A percentile compares a stretch with the other conserved stretches of the same genome.
These are phyloP conservation scores for Pterocles gutturalis DNA, from an alignment of 2,113 vertebrate species.

Conservation along the genomic window DNA sequence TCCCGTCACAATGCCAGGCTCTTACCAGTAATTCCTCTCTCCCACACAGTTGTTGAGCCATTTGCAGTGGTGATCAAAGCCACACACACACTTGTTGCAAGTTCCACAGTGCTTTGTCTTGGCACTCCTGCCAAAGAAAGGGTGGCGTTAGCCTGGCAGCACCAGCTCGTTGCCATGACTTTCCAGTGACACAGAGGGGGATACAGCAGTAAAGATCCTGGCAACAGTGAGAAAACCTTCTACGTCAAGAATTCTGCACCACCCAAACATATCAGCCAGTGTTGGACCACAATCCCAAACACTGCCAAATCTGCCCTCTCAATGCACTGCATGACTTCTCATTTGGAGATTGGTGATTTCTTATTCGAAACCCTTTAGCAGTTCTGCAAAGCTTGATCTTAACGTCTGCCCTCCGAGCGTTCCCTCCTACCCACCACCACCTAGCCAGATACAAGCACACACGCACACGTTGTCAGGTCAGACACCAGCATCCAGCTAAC, in stretches of 20 bases:
- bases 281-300: neutral
- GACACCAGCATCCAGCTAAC: neutral
- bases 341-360: neutral
- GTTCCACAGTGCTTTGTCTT: conserved; percentile 96
- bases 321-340: neutral
- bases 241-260: neutral
- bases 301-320: neutral
- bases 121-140: conserved; percentile 82
- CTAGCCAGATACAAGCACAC: neutral
- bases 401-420: neutral
- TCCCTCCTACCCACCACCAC: neutral
- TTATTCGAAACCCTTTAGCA: neutral
- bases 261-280: neutral
- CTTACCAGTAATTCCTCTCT: conserved; percentile 93
- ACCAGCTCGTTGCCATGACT: neutral
- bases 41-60: conserved; percentile 99
- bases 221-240: neutral
- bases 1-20: neutral
- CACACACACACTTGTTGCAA: conserved; percentile 96
- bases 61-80: conserved; percentile 97
- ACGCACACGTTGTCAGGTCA: neutral
- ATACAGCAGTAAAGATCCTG: neutral
- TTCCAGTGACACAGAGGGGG: neutral
- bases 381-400: neutral
- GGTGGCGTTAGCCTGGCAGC: neutral